Conservation (phyloP, 2,797 vertebrate species). For the Menidia menidia region DNA sequence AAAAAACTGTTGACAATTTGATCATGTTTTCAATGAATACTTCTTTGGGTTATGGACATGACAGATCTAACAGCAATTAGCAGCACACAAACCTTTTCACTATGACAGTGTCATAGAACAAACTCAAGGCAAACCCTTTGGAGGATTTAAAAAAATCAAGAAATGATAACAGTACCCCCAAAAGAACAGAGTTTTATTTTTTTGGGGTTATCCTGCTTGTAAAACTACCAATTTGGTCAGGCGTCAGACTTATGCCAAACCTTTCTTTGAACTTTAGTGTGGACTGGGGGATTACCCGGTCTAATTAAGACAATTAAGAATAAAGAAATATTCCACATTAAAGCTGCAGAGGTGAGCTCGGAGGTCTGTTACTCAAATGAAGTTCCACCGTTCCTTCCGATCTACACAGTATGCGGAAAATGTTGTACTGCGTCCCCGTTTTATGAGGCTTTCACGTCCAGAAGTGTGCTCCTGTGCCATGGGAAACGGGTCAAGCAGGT, state of each 20-base stretch:
- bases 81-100: background rate
- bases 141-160: background rate
- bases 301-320: background rate
- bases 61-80: background rate
- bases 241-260: background rate
- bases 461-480: background rate
- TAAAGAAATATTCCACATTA: background rate
- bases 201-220: too few relatives aligned
- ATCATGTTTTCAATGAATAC: background rate
- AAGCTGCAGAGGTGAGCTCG: background rate
- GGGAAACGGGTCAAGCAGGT: background rate
- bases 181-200: background rate
- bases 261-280: background rate
- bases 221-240: background rate
- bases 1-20: background rate
- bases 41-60: too few relatives aligned
- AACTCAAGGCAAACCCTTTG: background rate
- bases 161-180: background rate
- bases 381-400: background rate
- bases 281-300: background rate
- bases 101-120: conserved; percentile 13
- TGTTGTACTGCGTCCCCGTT: background rate
- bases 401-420: background rate
- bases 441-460: background rate
- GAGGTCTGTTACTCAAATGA: background rate